Evolutionary conservation across 2,888 invertebrate genomes (phyloP).

Genomic region (Eueremaeus valkanovi): DNA sequence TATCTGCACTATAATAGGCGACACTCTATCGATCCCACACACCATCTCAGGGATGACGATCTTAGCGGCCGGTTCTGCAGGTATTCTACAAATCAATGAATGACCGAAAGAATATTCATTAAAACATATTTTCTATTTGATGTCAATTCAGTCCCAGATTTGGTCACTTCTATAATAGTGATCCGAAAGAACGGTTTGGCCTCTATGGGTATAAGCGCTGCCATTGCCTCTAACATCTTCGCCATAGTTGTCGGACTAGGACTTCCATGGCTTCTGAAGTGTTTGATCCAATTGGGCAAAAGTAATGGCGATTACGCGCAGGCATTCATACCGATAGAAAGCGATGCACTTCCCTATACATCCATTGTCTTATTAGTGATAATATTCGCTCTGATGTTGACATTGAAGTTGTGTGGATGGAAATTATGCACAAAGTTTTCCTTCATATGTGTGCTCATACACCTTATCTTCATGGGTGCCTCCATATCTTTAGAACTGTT

Average conservation of each 20-base stretch:
- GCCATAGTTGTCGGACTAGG: constrained; percentile 39
- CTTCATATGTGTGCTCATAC: constrained; percentile 27
- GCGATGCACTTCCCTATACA: constrained; percentile 75
- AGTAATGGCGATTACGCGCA: constrained; percentile 10
- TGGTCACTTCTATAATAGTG: constrained; percentile 40
- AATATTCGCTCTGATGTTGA: constrained; percentile 65
- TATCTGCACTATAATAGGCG: constrained; percentile 16
- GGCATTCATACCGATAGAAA: constrained; percentile 63
- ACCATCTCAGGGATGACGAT: constrained; percentile 39
- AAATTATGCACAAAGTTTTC: constrained; percentile 39
- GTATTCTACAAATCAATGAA: neutral
- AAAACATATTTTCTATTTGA: neutral
- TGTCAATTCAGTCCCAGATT: constrained; percentile 32
- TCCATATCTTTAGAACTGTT: constrained; percentile 24
- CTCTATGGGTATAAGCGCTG: constrained; percentile 40
- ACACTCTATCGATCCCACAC: constrained; percentile 29
- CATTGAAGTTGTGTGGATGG: constrained; percentile 63
- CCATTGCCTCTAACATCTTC: constrained; percentile 39
- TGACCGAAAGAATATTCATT: neutral
- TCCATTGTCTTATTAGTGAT: constrained; percentile 72
- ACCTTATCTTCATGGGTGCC: constrained; percentile 29
- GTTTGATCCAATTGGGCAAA: constrained; percentile 15
- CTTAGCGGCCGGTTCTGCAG: constrained; percentile 40
- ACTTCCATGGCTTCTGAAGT: constrained; percentile 35
- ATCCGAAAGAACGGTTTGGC: constrained; percentile 34